These are phyloP conservation scores for Leptoteleia sp. DNA, from an alignment of 1,140 invertebrate genomes.

Conservation along the genomic window DNA sequence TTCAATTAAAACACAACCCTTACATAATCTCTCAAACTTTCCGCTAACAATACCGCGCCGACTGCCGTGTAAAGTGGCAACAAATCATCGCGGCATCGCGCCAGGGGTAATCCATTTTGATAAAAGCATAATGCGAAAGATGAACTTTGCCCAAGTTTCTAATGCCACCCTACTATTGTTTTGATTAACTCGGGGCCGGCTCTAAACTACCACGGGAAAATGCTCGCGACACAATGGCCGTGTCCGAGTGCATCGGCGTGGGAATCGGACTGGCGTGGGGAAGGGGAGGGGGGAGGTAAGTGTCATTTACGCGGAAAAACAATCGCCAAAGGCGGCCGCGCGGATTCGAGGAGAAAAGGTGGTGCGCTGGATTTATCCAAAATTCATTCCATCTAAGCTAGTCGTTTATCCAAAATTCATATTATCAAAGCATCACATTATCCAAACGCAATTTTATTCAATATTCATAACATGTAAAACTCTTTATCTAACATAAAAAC, in stretches of 20 bases:
- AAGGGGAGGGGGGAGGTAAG: too few species aligned
- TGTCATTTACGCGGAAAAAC: too few species aligned
- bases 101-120: conserved; percentile 55
- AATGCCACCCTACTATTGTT: conserved; percentile 47
- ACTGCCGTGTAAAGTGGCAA: conserved; percentile 45
- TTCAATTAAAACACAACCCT: conserved; percentile 39
- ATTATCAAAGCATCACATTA: too few species aligned
- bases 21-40: conserved; percentile 33
- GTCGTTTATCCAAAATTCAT: too few species aligned
- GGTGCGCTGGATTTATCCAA: too few species aligned
- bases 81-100: conserved; percentile 33
- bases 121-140: conserved; percentile 53
- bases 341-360: too few species aligned
- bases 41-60: conserved; percentile 24
- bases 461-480: too few species aligned
- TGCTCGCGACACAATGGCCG: not conserved
- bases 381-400: too few species aligned
- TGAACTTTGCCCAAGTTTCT: conserved; percentile 29
- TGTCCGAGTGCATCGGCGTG: not conserved
- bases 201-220: conserved; percentile 16
- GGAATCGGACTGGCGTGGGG: too few species aligned
- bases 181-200: conserved; percentile 31
- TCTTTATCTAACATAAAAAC: too few species aligned
- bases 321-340: too few species aligned
- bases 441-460: too few species aligned